Evolutionary conservation across 2,797 vertebrate genomes (phyloP), one percentile per base, ranked within the genome.

Genomic region (Pseudomugil gertrudae): DNA sequence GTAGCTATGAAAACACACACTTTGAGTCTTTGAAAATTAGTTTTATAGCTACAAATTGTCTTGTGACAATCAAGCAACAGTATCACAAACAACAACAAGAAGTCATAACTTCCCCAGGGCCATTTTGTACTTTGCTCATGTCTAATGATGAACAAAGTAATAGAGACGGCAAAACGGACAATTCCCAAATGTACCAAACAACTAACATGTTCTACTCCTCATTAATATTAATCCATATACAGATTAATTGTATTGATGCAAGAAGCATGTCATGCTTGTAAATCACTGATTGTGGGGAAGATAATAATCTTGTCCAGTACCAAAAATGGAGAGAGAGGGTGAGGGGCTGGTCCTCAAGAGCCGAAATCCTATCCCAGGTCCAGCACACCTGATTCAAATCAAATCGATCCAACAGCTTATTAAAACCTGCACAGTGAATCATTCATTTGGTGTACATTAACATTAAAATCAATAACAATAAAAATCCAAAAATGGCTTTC

Each of bases 11-110:
- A 64, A 19, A 27, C 11, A 30, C 27, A 62, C 8, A n/a, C 36
- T 36, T 45, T 14, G 24, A n/a, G 33, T 51, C 63, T 32, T 60
- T 52, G 43, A 1, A 40, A 73, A 67, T 60, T 64, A 53, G 47
- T 51, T 70, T 58, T 32, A 84, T 75, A 71, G 35, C 57, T 75
- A 57, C 33, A 70, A 72, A 55, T 64, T 63, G 32, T 83, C 72
- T 63, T 58, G 21, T 52, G 6, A 40, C 66, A 78, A 72, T 76
- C 70, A 71, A 69, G 40, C 50, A 30, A 27, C 52, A 59, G 26
- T 6, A 71, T 19, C 63, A 51, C 60, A 76, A 26, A 70, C 57
- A 66, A 75, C 55, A 38, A 60, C 50, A 53, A 52, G 63, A 23
- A 64, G 60, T 10, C 51, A 48, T 30, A 61, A 10, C 36, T 74